Conservation (phyloP, 2,113 vertebrate genomes). For the Poeciliopsis turrubarensis region DNA sequence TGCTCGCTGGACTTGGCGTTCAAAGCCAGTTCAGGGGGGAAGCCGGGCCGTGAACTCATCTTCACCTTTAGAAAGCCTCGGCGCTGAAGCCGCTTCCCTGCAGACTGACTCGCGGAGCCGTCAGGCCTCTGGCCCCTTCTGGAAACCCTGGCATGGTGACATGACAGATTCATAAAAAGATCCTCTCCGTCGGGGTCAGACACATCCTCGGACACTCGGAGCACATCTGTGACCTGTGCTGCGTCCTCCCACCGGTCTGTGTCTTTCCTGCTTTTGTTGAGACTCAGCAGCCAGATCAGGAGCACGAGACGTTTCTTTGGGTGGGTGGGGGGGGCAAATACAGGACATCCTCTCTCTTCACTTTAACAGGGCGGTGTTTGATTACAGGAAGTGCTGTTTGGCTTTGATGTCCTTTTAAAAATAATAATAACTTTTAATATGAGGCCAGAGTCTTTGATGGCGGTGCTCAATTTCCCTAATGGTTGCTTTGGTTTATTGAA, state of each 20-base stretch:
- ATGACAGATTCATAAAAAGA: slow-evolving; percentile 23
- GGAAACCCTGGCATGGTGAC: background rate
- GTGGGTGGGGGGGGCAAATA: slow-evolving; percentile 27
- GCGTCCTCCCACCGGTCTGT: slow-evolving; percentile 55
- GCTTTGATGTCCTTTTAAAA: slow-evolving; percentile 51
- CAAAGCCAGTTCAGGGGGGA: slow-evolving; percentile 37
- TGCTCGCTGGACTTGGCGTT: slow-evolving; percentile 57
- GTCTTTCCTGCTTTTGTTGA: slow-evolving; percentile 80
- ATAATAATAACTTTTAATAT: slow-evolving; percentile 27
- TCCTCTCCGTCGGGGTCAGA: slow-evolving; percentile 19
- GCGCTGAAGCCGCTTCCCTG: slow-evolving; percentile 15
- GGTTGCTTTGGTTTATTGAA: background rate
- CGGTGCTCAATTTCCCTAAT: background rate
- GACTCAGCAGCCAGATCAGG: slow-evolving; percentile 42
- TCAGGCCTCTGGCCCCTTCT: slow-evolving; percentile 5
- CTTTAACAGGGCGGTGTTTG: slow-evolving; percentile 48
- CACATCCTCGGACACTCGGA: slow-evolving; percentile 34
- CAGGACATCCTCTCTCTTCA: slow-evolving; percentile 66
- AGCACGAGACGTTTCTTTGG: slow-evolving; percentile 26
- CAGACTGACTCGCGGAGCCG: slow-evolving; percentile 10
- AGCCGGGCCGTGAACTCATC: slow-evolving; percentile 65
- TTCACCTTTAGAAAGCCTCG: slow-evolving; percentile 63
- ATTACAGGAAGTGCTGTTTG: slow-evolving; percentile 43
- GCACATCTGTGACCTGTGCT: slow-evolving; percentile 68
- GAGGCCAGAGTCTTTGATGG: slow-evolving; percentile 7